phyloP scores from a whole-genome alignment of 2,797 vertebrate species.

The Trichosurus vulpecula region DNA sequence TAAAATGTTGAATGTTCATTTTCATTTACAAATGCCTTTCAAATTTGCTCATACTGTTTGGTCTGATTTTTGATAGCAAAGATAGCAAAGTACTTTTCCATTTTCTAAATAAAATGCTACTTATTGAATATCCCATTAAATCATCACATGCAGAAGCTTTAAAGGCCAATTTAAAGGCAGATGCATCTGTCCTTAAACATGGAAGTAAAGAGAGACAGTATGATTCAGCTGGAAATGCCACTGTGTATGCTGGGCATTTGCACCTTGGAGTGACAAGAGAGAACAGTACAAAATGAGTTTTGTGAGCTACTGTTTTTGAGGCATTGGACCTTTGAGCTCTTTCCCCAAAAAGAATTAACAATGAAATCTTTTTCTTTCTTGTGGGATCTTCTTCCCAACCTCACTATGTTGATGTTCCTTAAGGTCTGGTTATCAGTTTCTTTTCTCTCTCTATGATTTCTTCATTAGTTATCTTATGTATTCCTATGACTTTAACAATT shows the following conservation, averaged over 20 bases:
- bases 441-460: neutral
- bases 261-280: neutral
- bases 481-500: neutral
- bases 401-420: neutral
- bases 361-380: neutral
- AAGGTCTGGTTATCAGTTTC: neutral
- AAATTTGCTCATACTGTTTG: neutral
- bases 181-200: neutral
- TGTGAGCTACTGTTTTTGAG: neutral
- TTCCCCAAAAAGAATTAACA: neutral
- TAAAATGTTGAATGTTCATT: neutral
- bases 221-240: neutral
- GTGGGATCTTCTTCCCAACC: neutral
- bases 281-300: neutral
- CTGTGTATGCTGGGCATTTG: neutral
- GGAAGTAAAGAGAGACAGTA: neutral
- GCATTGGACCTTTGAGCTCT: neutral
- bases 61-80: constrained; percentile 2
- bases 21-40: neutral
- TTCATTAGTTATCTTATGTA: neutral
- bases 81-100: constrained; percentile 62
- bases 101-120: constrained; percentile 80
- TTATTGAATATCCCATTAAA: neutral
- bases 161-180: neutral
- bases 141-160: neutral